Percentiles rank a stretch among this genome's conserved stretches.
phyloP scores from a whole-genome alignment of 1,140 invertebrate species.

The Drosophila sproati region DNA sequence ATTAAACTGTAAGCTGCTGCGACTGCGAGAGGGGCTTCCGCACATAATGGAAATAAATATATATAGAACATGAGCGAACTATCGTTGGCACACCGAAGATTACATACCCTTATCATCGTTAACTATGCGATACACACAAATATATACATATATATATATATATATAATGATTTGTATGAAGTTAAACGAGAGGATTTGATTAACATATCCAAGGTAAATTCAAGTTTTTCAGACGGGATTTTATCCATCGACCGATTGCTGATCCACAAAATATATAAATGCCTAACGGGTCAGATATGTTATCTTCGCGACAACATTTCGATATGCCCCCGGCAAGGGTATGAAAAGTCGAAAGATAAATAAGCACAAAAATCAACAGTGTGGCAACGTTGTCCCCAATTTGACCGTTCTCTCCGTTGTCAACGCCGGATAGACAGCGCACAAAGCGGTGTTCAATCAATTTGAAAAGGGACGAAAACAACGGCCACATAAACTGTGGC shows the following conservation, averaged over 20 bases:
- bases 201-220: too few species aligned
- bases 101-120: background rate
- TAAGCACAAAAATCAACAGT: constrained; percentile 57
- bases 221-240: too few species aligned
- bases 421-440: background rate
- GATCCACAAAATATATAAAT: too few species aligned
- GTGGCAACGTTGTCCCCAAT: constrained; percentile 45
- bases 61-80: background rate
- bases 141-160: constrained; percentile 1
- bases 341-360: constrained; percentile 36
- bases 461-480: constrained; percentile 38
- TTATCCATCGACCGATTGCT: too few species aligned
- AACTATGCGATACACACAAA: background rate
- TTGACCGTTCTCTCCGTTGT: constrained; percentile 6
- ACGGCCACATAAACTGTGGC: constrained; percentile 11
- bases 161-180: too few species aligned
- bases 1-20: constrained; percentile 52
- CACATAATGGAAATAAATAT: constrained; percentile 50
- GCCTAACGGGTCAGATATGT: too few species aligned
- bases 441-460: constrained; percentile 49
- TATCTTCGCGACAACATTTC: too few species aligned
- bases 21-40: background rate
- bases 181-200: too few species aligned
- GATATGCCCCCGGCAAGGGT: background rate
- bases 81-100: background rate